phyloP scores from a whole-genome alignment of 2,113 vertebrate genomes.

The Elachura formosa region DNA sequence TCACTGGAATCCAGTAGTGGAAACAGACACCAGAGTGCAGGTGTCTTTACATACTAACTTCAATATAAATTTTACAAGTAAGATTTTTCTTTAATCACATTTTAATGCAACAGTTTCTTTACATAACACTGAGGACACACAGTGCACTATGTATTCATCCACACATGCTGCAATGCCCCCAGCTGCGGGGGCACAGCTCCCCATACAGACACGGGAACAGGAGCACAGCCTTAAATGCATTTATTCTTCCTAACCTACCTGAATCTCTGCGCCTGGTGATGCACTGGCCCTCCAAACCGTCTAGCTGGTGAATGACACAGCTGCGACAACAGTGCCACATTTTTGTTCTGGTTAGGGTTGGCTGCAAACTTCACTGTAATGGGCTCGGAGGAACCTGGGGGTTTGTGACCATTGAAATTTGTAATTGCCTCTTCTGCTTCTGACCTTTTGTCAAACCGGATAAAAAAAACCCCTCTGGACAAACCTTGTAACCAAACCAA shows the following conservation, averaged over 20 bases:
- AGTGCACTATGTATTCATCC: not conserved
- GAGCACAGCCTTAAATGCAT: conserved; percentile 12
- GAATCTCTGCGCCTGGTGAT: conserved; percentile 96
- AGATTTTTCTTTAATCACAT: not conserved
- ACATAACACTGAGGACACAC: not conserved
- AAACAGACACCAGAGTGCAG: not conserved
- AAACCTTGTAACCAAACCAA: conserved; percentile 78
- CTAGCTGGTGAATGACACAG: conserved; percentile 92
- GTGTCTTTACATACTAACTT: not conserved
- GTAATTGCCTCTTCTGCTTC: conserved; percentile 97
- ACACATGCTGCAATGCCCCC: not conserved
- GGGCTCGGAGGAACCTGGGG: conserved; percentile 87
- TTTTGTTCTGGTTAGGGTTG: conserved; percentile 97
- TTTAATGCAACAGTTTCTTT: conserved; percentile 29
- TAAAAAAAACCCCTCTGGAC: conserved; percentile 95
- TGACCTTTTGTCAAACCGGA: conserved; percentile 93
- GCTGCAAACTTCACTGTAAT: conserved; percentile 97
- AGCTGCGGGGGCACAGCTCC: not conserved
- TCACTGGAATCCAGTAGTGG: not conserved
- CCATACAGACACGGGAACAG: not conserved
- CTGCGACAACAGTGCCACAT: conserved; percentile 90
- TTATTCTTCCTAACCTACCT: conserved; percentile 77
- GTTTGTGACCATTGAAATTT: conserved; percentile 95
- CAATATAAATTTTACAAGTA: not conserved
- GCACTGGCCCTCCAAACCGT: conserved; percentile 91